These are phyloP conservation scores for Epizoanthus rinbou DNA, from an alignment of 92 coral and sea anemone genomes.

Conservation along the genomic window DNA sequence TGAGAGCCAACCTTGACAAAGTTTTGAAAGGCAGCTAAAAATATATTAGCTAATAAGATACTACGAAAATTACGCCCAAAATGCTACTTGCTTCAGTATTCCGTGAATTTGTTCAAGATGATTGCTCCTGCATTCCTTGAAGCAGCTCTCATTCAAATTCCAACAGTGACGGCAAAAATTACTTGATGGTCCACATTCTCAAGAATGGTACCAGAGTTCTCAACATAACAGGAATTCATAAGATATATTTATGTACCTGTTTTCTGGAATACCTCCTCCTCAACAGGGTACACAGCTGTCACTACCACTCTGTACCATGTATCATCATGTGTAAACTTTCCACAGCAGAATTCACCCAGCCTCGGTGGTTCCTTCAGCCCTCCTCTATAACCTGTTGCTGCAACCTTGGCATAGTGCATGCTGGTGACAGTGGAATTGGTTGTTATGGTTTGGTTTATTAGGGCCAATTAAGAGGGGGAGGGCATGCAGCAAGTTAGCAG, in stretches of 20 bases:
- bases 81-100: no score
- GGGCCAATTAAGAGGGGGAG: no score
- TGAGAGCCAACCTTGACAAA: no score
- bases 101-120: no score
- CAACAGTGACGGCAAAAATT: neutral
- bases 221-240: neutral
- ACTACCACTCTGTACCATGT: slow-evolving; percentile 94
- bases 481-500: neutral
- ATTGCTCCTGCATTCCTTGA: no score
- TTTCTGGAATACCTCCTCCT: slow-evolving; percentile 21
- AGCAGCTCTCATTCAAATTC: no score
- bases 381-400: slow-evolving; percentile 90
- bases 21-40: no score
- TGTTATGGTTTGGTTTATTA: no score
- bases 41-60: no score
- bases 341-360: slow-evolving; percentile 90
- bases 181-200: neutral
- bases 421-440: slow-evolving; percentile 38
- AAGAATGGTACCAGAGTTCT: neutral
- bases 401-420: slow-evolving; percentile 87
- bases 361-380: slow-evolving; percentile 75
- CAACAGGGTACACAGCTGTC: slow-evolving; percentile 65
- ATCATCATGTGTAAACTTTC: slow-evolving; percentile 81
- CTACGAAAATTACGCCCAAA: no score
- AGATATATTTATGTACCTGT: neutral